phyloP scores from a whole-genome alignment of 2,797 vertebrate species.

The Pantherophis alleghaniensis region DNA sequence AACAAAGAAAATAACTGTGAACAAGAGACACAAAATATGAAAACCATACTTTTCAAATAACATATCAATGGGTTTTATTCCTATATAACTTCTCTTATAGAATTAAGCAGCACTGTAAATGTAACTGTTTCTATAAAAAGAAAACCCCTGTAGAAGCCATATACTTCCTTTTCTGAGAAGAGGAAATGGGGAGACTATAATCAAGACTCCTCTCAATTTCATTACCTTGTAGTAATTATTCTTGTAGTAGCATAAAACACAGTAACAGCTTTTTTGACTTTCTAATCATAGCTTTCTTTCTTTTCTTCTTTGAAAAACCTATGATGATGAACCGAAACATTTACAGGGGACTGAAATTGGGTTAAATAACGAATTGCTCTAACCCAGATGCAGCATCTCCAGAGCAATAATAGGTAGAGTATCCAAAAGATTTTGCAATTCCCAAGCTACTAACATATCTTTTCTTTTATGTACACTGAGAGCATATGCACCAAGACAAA shows the following conservation, averaged over 20 bases:
- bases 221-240: neutral
- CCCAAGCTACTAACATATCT: neutral
- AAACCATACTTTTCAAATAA: neutral
- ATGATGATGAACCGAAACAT: neutral
- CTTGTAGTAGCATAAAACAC: neutral
- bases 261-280: neutral
- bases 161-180: slow-evolving; percentile 41
- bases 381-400: neutral
- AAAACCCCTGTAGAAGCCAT: slow-evolving; percentile 41
- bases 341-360: neutral
- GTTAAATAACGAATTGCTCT: neutral
- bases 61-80: neutral
- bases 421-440: neutral
- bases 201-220: neutral
- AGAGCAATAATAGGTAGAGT: neutral
- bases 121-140: slow-evolving; percentile 59
- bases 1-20: neutral
- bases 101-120: slow-evolving; percentile 50
- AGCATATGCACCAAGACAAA: too few species aligned
- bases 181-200: neutral
- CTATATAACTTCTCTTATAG: slow-evolving; percentile 29
- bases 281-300: neutral
- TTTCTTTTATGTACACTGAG: too few species aligned
- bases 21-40: neutral
- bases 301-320: neutral